phyloP scores from a whole-genome alignment of 2,888 invertebrate species.

The Cremastinae sp. region DNA sequence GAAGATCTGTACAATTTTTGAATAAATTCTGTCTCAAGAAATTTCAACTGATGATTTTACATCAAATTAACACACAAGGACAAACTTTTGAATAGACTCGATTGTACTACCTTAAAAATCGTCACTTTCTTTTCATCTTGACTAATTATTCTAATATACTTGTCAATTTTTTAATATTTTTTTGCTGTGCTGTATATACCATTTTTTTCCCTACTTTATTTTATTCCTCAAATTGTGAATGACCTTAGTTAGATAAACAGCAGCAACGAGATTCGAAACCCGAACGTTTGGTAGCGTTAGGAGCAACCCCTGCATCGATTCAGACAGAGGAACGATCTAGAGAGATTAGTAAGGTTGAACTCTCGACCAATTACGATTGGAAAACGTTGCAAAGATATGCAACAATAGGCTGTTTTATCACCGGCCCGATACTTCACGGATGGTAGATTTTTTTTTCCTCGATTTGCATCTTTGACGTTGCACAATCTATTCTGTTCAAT shows the following conservation, averaged over 20 bases:
- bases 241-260: conserved; percentile 25
- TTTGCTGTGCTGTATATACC: neutral
- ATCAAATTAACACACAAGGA: too few relatives aligned
- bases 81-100: too few relatives aligned
- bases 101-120: too few relatives aligned
- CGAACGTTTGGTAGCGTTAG: conserved; percentile 39
- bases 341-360: conserved; percentile 56
- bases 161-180: too few relatives aligned
- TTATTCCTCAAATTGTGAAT: conserved; percentile 5
- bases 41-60: too few relatives aligned
- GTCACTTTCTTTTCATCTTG: too few relatives aligned
- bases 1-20: too few relatives aligned
- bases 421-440: conserved; percentile 74
- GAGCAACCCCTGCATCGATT: conserved; percentile 18
- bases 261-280: conserved; percentile 29
- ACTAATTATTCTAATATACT: too few relatives aligned
- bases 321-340: conserved; percentile 50
- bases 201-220: neutral
- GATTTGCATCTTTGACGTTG: conserved; percentile 30
- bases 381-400: conserved; percentile 74
- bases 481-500: conserved; percentile 5
- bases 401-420: conserved; percentile 73
- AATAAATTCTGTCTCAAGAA: too few relatives aligned
- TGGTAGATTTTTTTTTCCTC: conserved; percentile 67
- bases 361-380: conserved; percentile 69